A percentile compares a stretch with the other conserved stretches of the same genome.
phyloP scores from a whole-genome alignment of 2,888 invertebrate species.

The Aspidapion aeneum region DNA sequence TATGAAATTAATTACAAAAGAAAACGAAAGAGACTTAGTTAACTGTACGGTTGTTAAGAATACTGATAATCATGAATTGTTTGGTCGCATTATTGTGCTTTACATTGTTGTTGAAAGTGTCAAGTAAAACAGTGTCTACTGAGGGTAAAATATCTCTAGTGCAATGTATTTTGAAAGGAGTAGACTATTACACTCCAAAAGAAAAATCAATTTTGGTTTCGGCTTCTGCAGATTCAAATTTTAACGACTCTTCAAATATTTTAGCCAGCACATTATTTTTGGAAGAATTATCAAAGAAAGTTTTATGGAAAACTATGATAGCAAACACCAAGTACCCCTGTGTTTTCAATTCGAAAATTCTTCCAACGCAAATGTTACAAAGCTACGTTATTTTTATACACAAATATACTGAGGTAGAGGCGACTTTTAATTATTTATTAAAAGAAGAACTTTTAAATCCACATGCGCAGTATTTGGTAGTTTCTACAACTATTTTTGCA shows the following conservation, averaged over 20 bases:
- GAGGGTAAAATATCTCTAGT: slow-evolving; percentile 10
- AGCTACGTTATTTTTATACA: slow-evolving; percentile 29
- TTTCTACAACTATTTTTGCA: slow-evolving; percentile 28
- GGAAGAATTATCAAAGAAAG: slow-evolving; percentile 1
- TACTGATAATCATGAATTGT: no score
- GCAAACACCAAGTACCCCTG: slow-evolving; percentile 3
- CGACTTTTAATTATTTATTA: slow-evolving; percentile 17
- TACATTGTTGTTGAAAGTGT: no score
- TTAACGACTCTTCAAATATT: neutral
- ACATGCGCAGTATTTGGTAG: slow-evolving; percentile 31
- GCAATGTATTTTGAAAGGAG: slow-evolving; percentile 16
- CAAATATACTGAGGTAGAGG: slow-evolving; percentile 20
- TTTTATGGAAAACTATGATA: slow-evolving; percentile 17
- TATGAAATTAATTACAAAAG: no score
- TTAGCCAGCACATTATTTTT: slow-evolving; percentile 9
- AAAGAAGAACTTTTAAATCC: slow-evolving; percentile 24
- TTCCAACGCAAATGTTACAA: neutral
- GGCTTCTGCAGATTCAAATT: slow-evolving; percentile 12
- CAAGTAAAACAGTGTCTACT: neutral
- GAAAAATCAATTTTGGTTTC: slow-evolving; percentile 20
- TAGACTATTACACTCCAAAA: slow-evolving; percentile 8
- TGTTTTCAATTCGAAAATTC: neutral
- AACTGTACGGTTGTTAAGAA: no score
- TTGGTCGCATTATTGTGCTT: no score
- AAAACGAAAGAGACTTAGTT: no score